Evolutionary conservation across 2,113 vertebrate genomes (phyloP).

Genomic region (Phocoena sinus): DNA sequence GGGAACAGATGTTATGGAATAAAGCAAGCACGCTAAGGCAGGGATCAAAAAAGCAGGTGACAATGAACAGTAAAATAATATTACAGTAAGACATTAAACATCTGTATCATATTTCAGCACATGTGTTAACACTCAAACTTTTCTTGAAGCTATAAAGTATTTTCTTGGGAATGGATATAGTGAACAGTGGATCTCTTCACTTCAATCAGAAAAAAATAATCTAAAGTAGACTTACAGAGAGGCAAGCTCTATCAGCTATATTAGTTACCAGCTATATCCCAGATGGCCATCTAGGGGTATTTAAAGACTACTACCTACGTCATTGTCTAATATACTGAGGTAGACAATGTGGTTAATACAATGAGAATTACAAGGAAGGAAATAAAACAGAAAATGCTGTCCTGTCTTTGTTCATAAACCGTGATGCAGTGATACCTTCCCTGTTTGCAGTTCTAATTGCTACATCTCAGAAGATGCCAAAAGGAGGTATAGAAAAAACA

Average conservation of each 20-base stretch:
- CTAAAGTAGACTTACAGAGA: neutral
- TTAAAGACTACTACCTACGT: neutral
- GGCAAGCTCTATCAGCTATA: neutral
- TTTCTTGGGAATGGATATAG: constrained; percentile 44
- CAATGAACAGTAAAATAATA: constrained; percentile 31
- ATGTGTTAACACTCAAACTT: constrained; percentile 46
- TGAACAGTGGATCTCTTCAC: neutral
- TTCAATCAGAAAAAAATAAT: constrained; percentile 25
- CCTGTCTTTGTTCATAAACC: neutral
- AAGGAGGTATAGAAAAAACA: neutral
- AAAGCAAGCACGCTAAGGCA: constrained; percentile 38
- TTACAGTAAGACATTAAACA: constrained; percentile 56
- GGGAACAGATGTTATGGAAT: constrained; percentile 55
- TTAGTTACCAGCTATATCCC: neutral
- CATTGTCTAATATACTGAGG: neutral
- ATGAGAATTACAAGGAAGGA: neutral
- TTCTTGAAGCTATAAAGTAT: constrained; percentile 42
- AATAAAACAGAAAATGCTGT: neutral
- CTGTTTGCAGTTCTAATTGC: neutral
- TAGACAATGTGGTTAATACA: neutral
- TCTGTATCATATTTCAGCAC: constrained; percentile 61
- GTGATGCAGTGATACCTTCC: neutral
- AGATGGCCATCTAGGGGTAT: neutral
- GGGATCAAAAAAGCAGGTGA: constrained; percentile 55
- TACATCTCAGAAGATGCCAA: neutral